Evolutionary conservation across 1,140 invertebrate genomes (phyloP).

Genomic region (Drosophila ficusphila): DNA sequence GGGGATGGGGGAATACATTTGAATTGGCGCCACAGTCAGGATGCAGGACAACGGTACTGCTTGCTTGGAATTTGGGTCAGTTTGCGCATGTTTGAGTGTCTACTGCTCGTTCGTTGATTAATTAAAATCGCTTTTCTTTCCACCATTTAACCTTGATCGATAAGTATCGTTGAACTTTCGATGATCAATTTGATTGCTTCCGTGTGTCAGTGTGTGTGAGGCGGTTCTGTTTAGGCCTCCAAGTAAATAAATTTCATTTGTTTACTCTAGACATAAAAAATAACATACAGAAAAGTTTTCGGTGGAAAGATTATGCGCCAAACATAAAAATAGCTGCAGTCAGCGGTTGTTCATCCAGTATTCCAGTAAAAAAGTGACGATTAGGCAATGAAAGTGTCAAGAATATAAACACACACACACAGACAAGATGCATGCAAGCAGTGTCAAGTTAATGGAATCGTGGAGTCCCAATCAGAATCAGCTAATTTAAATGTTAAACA

Average conservation of each 20-base stretch:
- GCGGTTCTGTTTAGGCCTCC: conserved; percentile 14
- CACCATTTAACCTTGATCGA: conserved; percentile 71
- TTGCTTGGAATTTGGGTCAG: neutral
- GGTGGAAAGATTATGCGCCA: conserved; percentile 11
- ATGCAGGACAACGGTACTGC: conserved; percentile 1
- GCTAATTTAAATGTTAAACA: conserved; percentile 75
- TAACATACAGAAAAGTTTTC: conserved; percentile 33
- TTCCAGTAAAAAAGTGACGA: conserved; percentile 28
- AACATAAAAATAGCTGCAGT: conserved; percentile 38
- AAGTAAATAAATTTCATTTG: conserved; percentile 59
- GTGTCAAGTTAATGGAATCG: conserved; percentile 18
- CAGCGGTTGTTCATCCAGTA: neutral
- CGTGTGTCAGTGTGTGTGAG: conserved; percentile 14
- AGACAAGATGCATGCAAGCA: conserved; percentile 41
- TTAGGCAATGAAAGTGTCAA: conserved; percentile 69
- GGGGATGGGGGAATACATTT: conserved; percentile 40
- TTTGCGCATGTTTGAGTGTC: neutral
- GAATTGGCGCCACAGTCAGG: conserved; percentile 8
- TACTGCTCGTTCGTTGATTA: conserved; percentile 24
- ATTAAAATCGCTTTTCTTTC: conserved; percentile 53
- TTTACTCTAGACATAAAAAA: conserved; percentile 38
- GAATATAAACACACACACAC: conserved; percentile 8
- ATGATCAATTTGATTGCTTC: conserved; percentile 54
- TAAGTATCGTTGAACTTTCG: conserved; percentile 72
- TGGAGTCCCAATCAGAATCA: conserved; percentile 56